phyloP scores from a whole-genome alignment of 2,113 vertebrate species.

The Sialia sialis region DNA sequence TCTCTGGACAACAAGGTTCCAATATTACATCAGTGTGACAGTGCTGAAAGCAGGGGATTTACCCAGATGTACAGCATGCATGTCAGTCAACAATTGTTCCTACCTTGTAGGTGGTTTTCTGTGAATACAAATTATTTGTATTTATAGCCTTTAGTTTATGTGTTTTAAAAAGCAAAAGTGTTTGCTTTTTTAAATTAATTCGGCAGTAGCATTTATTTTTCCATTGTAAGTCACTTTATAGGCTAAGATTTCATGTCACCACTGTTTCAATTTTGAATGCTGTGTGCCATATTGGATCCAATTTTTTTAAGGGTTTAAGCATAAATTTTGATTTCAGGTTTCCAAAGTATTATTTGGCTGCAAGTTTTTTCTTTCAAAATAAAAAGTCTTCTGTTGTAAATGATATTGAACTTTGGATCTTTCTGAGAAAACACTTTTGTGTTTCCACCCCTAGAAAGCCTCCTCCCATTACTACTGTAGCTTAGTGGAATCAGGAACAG shows the following conservation, averaged over 20 bases:
- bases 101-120: neutral
- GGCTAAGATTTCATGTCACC: neutral
- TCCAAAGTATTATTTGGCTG: neutral
- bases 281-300: neutral
- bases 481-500: neutral
- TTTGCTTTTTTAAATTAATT: neutral
- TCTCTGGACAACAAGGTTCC: neutral
- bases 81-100: neutral
- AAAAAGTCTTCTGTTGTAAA: neutral
- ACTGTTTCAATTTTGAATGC: neutral
- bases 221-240: neutral
- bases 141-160: neutral
- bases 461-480: neutral
- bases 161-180: neutral
- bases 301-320: neutral
- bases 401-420: neutral
- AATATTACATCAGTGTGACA: neutral
- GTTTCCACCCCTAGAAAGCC: neutral
- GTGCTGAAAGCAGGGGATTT: neutral
- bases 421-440: neutral
- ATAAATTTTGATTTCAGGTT: neutral
- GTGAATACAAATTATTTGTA: neutral
- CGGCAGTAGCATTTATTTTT: neutral
- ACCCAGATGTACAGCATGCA: accelerated
- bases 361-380: neutral